phyloP scores from a whole-genome alignment of 2,113 vertebrate species.

The Agelaius phoeniceus region DNA sequence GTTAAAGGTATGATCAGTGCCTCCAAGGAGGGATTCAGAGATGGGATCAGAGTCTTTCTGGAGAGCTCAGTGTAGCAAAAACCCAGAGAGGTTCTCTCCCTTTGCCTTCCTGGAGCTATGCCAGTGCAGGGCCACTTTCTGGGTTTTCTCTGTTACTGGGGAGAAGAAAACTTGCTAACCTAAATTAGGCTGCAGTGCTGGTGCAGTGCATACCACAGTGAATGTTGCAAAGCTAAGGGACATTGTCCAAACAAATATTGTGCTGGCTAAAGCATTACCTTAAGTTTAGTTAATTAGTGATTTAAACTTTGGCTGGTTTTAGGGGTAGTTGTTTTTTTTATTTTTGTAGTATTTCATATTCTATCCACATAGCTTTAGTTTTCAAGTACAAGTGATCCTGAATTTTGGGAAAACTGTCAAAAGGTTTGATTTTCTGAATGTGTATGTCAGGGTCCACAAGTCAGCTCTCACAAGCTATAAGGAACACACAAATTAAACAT shows the following conservation, averaged over 20 bases:
- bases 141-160: not conserved
- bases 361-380: not conserved
- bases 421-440: not conserved
- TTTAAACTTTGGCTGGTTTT: not conserved
- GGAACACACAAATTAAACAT: not conserved
- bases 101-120: accelerated
- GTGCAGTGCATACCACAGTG: not conserved
- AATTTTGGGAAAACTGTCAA: not conserved
- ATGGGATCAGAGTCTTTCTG: not conserved
- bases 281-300: not conserved
- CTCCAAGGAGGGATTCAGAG: not conserved
- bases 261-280: not conserved
- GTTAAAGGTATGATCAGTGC: not conserved
- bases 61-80: not conserved
- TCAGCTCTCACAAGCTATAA: not conserved
- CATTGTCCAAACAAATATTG: not conserved
- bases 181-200: not conserved
- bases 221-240: not conserved
- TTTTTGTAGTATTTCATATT: not conserved
- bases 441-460: accelerated
- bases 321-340: not conserved
- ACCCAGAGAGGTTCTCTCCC: not conserved
- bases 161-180: not conserved
- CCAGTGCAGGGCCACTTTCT: not conserved
- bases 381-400: not conserved